Evolutionary conservation across 2,797 vertebrate species (phyloP).

Genomic region (Vespertilio murinus): DNA sequence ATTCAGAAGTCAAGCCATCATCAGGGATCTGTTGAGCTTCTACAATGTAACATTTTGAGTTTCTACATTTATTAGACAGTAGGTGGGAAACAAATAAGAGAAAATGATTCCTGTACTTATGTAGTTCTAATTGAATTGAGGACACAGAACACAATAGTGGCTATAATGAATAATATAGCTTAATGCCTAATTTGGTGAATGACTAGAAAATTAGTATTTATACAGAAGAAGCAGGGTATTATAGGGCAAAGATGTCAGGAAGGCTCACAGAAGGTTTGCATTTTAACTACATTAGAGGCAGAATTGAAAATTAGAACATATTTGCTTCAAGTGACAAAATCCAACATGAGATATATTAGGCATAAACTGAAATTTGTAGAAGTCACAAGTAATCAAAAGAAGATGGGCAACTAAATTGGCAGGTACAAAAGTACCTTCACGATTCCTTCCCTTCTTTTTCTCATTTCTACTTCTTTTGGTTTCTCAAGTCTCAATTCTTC

Average conservation of each 20-base stretch:
- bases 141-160: background rate
- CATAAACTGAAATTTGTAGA: background rate
- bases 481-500: background rate
- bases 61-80: constrained; percentile 55
- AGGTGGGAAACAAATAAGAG: background rate
- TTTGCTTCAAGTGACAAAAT: background rate
- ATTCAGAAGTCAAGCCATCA: constrained; percentile 50
- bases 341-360: background rate
- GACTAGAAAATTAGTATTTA: background rate
- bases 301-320: background rate
- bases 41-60: constrained; percentile 30
- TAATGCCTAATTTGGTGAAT: background rate
- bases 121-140: background rate
- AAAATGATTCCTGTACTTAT: background rate
- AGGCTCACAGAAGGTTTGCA: background rate
- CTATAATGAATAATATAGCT: background rate
- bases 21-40: constrained; percentile 27
- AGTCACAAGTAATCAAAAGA: background rate
- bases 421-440: background rate
- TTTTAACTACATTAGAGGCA: background rate
- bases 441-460: background rate
- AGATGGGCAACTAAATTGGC: background rate
- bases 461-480: background rate
- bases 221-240: background rate
- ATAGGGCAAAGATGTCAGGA: background rate